Conservation (phyloP, 2,888 invertebrate species). For the Cephus pygmeus region DNA sequence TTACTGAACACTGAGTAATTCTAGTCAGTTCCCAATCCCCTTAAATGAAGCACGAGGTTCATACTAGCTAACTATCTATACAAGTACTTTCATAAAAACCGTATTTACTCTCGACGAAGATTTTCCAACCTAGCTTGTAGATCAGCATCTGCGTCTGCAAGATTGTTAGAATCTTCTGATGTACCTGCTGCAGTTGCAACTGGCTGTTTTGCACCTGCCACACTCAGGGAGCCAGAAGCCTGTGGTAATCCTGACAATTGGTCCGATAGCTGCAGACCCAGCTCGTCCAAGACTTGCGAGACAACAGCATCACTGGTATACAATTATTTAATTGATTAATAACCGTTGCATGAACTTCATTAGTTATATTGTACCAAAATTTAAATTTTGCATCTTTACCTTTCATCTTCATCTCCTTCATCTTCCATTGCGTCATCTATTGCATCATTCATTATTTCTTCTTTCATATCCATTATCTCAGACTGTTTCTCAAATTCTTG, state of each 20-base stretch:
- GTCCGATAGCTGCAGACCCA: constrained; percentile 95
- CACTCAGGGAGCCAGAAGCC: constrained; percentile 71
- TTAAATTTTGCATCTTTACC: constrained; percentile 67
- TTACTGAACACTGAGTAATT: no score
- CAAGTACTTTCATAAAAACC: constrained; percentile 1
- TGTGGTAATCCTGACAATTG: constrained; percentile 89
- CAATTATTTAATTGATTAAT: background rate
- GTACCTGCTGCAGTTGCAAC: constrained; percentile 69
- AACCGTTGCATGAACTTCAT: background rate
- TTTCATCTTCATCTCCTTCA: constrained; percentile 98
- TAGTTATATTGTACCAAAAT: background rate
- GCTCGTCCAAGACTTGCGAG: constrained; percentile 95
- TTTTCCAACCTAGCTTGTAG: constrained; percentile 96
- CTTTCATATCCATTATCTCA: constrained; percentile 99
- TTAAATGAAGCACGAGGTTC: no score
- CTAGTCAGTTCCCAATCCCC: no score
- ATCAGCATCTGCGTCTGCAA: constrained; percentile 95
- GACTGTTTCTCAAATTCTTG: constrained; percentile 99
- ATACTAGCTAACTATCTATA: no score
- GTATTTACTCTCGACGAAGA: constrained; percentile 82
- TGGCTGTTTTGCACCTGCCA: constrained; percentile 73
- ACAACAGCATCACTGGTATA: constrained; percentile 87
- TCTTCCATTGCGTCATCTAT: constrained; percentile 99
- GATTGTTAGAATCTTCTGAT: constrained; percentile 64
- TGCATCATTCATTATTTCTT: constrained; percentile 99